Base-by-base conservation (phyloP, 1,140 invertebrate genomes). In the Trichonephila inaurata region DNA sequence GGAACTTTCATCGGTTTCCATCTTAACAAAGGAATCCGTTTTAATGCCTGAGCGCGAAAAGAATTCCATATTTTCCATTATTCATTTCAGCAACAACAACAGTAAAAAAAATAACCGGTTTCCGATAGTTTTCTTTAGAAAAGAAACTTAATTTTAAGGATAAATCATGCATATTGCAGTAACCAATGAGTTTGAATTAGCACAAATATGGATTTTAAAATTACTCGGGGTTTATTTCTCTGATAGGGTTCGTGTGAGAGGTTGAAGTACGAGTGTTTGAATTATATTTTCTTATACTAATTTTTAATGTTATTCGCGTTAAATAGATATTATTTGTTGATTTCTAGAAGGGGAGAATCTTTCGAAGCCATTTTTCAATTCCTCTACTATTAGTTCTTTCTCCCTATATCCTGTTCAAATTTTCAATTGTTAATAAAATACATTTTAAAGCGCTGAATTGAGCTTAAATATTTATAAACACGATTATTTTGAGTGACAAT, bases 41-140 rank as follows among this genome's bases (percentile, higher is more conserved):
- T 77, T 77, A 77, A 77, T 77, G 72, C 72, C 28, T 28, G 28
- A 6, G 72, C 4, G 66, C 66, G n/a, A 24, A 69, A 69, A 24
- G 66, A 69, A 24, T 24, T 69, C 66, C 66, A 69, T 69, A 69
- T 69, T 69, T 69, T 77, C 72, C 28, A 77, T 77, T 77, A 77
- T 77, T 77, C 72, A 77, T 16, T 18, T 24, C 69, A 28, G n/a
- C 28, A n/a, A n/a, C 33, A 40, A 40, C 33, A 10, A 51, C 51
- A 51, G 44, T 51, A 51, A 7, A 51, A 51, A 77, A 77, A 77
- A 77, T 77, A 77, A 77, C 72, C 72, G 72, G 72, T 77, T 77
- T 77, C 72, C 72, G 18, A 77, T 77, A 77, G 72, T 77, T 77
- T 77, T 77, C 72, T 77, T 77, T 40, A 40, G 72, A 40, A 77